Evolutionary conservation across 2,797 vertebrate genomes (phyloP), one percentile per base, ranked within the genome.

Genomic region (Neopelma chrysocephalum): DNA sequence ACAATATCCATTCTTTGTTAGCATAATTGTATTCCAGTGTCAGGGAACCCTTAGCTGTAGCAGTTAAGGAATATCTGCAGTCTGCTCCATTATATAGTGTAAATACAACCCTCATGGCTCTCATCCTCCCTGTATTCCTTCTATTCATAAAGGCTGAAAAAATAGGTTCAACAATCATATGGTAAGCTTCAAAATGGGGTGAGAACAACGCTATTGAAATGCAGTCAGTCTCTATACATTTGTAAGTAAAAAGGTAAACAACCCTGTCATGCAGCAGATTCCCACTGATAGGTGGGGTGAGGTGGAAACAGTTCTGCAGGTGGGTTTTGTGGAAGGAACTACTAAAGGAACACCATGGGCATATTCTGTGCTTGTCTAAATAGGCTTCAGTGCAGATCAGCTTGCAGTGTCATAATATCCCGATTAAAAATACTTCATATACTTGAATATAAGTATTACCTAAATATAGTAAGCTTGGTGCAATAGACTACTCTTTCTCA

Each of bases 151-250:
- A 34, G 15, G 14, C 8, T 62, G 65, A 84, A 82, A 82, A 22
- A 58, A 72, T 4, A 43, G 10, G 16, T 54, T 87, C 29, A 56
- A 21, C 9, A 56, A 29, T 34, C 0, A 0, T 23, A 21, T 13
- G 12, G 21, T 58, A 40, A 66, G 10, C 36, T 90, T 72, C 58
- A 79, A 76, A 87, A 19, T 6, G 20, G 27, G 11, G 10, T 58
- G 34, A 50, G 15, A 78, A 81, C 25, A 47, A 58, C 26, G 17
- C 19, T 57, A 23, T n/a, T 72, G 38, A 81, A 83, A 36, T 43
- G 20, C 51, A 79, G 36, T 12, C 31, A 62, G 21, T 2, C 12
- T 3, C 11, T 26, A 1, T 9, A 11, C 2, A 36, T 56, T 26
- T 43, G 10, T 14, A 53, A 68, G 48, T 11, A 62, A 34, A 51